Conservation (phyloP, 2,113 vertebrate genomes). For the Penelope pileata region DNA sequence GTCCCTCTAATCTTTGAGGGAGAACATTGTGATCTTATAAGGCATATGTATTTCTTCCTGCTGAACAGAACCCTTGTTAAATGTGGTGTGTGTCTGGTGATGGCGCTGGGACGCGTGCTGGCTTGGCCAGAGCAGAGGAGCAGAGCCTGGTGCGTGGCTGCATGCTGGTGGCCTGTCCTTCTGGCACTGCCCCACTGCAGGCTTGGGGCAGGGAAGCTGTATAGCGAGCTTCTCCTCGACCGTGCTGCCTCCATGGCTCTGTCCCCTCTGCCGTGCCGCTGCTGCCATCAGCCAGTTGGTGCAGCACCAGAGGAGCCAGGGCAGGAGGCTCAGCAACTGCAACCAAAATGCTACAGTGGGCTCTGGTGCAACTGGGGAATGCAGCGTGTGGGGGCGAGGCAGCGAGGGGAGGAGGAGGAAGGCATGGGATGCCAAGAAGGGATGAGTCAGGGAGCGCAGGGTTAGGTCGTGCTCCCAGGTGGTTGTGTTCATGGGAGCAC, state of each 20-base stretch:
- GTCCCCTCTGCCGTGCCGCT: fast-evolving
- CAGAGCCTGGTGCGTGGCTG: not conserved
- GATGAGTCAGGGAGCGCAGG: not conserved
- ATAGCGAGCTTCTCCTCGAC: not conserved
- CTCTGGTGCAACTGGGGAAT: not conserved
- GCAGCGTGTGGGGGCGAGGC: not conserved
- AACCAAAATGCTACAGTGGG: not conserved
- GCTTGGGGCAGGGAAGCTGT: not conserved
- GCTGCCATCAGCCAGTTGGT: not conserved
- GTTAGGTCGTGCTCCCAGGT: not conserved
- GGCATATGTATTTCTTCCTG: not conserved
- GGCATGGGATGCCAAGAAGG: not conserved
- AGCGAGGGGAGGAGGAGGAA: not conserved
- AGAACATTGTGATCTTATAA: not conserved
- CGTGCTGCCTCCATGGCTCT: too few relatives aligned
- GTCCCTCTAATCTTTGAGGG: not conserved
- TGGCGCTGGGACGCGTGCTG: not conserved
- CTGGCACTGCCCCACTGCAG: not conserved
- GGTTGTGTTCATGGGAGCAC: not conserved
- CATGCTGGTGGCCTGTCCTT: not conserved
- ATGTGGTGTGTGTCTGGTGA: not conserved
- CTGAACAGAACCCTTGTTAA: not conserved
- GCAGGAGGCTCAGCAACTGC: not conserved
- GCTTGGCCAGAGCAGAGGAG: not conserved
- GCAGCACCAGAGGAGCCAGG: not conserved